Conservation (phyloP, 2,113 vertebrate genomes). For the Psophia crepitans region DNA sequence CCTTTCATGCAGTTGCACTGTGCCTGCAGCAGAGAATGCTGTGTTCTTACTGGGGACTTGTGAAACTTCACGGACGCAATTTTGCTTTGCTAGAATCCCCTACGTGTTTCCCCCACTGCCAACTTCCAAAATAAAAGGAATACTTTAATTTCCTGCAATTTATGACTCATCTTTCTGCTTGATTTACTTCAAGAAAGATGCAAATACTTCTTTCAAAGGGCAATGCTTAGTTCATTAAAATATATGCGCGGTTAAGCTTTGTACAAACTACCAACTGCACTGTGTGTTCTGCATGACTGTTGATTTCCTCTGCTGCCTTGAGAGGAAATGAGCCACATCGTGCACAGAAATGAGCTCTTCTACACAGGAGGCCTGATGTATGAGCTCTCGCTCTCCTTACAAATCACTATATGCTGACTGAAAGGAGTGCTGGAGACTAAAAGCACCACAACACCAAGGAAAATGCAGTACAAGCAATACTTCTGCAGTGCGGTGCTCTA, state of each 20-base stretch:
- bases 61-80: background rate
- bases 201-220: background rate
- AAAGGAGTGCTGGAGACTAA: too few relatives aligned
- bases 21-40: background rate
- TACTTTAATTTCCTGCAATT: background rate
- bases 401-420: accelerated
- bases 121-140: background rate
- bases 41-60: background rate
- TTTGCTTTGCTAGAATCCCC: background rate
- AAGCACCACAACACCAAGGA: background rate
- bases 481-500: background rate
- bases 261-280: background rate
- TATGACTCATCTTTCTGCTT: background rate
- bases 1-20: background rate
- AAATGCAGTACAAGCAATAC: background rate
- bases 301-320: background rate
- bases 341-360: background rate
- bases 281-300: accelerated
- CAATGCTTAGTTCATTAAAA: accelerated
- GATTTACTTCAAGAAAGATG: background rate
- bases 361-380: accelerated
- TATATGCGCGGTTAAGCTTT: background rate
- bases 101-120: background rate
- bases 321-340: accelerated
- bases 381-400: background rate